Evolutionary conservation across 2,797 vertebrate genomes (phyloP), one percentile per base, ranked within the genome.

Genomic region (Synanceia verrucosa): DNA sequence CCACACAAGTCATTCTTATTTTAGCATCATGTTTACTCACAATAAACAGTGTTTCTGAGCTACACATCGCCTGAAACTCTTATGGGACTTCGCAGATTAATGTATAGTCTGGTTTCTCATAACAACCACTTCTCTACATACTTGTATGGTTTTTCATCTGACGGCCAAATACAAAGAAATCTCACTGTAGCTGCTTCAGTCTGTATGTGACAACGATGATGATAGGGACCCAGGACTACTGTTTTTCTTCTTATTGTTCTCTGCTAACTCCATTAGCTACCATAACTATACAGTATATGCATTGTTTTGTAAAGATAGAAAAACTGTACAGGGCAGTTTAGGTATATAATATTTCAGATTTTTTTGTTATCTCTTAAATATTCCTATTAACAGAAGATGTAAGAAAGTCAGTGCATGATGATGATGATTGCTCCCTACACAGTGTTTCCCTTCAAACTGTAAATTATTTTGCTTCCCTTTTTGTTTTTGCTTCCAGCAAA

Each of bases 321-420:
- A 83, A 87, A 56, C 93, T 97, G 96, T 96, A 97, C 95, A 96
- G 96, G 93, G 94, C 95, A 95, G 95, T 94, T 89, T 95, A 94
- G 94, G 92, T 96, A 96, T 96, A 96, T 96, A 95, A 95, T 96
- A 95, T 96, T 94, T 96, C 93, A 93, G 92, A 76, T 82, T 83
- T 81, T 63, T 82, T 87, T 83, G 86, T 91, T 96, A 93, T 95
- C 92, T 94, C 95, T 84, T 95, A 94, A 95, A 94, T 97, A 96
- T 94, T 93, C 88, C 83, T 89, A 86, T 96, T 96, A 96, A 98
- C 96, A 97, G 96, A 97, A 97, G 96, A 95, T 98, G 97, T 98
- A 98, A 97, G 95, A 96, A 90, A 97, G 93, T 97, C 94, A 93
- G 91, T 96, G 96, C 96, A 96, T 97, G 96, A 90, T 96, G 96